A percentile compares a stretch with the other conserved stretches of the same genome.
Conservation (phyloP, 2,113 vertebrate species). For the Cyanoramphus novaezelandiae region DNA sequence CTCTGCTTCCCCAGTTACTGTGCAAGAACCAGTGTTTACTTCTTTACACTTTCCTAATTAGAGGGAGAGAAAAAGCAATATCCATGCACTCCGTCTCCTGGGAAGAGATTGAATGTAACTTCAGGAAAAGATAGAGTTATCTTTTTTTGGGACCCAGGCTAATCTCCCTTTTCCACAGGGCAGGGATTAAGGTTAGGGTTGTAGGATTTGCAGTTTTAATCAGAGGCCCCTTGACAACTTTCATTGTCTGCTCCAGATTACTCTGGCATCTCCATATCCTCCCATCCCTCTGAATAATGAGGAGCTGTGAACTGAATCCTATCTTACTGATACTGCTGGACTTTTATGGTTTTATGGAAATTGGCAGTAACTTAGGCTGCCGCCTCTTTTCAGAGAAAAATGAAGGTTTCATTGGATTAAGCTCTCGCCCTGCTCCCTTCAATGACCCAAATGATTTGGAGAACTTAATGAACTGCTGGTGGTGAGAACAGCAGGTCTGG, state of each 20-base stretch:
- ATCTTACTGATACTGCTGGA: neutral
- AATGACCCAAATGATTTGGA: neutral
- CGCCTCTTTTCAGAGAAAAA: neutral
- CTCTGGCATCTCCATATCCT: neutral
- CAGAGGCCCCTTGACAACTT: slow-evolving; percentile 23
- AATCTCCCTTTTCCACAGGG: slow-evolving; percentile 48
- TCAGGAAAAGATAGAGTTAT: slow-evolving; percentile 47
- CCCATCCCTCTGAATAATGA: slow-evolving; percentile 20
- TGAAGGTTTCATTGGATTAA: neutral
- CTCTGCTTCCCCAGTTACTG: neutral
- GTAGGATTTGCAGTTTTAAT: slow-evolving; percentile 59
- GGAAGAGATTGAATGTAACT: slow-evolving; percentile 44
- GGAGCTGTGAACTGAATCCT: neutral
- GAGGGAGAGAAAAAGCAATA: slow-evolving; percentile 22
- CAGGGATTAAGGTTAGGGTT: slow-evolving; percentile 36
- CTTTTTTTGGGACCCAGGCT: neutral
- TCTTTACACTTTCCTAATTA: slow-evolving; percentile 63
- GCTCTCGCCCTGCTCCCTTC: neutral
- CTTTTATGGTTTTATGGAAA: slow-evolving; percentile 26
- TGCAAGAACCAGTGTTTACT: neutral
- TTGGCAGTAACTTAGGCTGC: neutral
- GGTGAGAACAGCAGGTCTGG: neutral
- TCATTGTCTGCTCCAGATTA: slow-evolving; percentile 26
- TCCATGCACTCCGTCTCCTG: neutral
- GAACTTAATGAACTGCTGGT: neutral